Conservation (phyloP, 2,888 invertebrate species). For the Melangyna quadrimaculata region DNA sequence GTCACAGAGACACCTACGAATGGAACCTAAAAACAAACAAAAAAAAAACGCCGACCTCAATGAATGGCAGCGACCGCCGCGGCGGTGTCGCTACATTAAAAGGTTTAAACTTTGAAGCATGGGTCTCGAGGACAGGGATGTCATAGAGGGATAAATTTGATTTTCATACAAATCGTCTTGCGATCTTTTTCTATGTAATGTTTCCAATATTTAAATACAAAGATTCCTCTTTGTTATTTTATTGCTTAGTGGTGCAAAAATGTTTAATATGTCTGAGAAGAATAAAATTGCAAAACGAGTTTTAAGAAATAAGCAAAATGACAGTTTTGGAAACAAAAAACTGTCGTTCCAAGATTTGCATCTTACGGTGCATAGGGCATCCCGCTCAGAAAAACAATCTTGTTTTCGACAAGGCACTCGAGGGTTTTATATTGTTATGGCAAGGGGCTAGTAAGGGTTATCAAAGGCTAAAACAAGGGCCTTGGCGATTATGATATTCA, state of each 20-base stretch:
- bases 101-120: no score
- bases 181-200: background rate
- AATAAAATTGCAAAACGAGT: background rate
- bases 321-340: background rate
- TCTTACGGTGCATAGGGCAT: no score
- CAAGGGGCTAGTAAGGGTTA: no score
- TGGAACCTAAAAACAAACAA: background rate
- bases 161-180: background rate
- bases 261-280: background rate
- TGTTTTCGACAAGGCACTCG: no score
- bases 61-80: constrained; percentile 4
- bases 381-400: no score
- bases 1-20: background rate
- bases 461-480: no score
- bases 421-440: no score
- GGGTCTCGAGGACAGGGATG: background rate
- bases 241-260: fast-evolving
- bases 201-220: background rate
- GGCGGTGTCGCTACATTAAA: background rate
- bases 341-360: background rate
- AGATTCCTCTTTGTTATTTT: background rate
- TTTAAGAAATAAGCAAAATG: background rate
- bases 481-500: no score
- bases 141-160: background rate
- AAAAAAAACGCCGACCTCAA: background rate